phyloP scores from a whole-genome alignment of 2,113 vertebrate species.

The Micronycteris hirsuta region DNA sequence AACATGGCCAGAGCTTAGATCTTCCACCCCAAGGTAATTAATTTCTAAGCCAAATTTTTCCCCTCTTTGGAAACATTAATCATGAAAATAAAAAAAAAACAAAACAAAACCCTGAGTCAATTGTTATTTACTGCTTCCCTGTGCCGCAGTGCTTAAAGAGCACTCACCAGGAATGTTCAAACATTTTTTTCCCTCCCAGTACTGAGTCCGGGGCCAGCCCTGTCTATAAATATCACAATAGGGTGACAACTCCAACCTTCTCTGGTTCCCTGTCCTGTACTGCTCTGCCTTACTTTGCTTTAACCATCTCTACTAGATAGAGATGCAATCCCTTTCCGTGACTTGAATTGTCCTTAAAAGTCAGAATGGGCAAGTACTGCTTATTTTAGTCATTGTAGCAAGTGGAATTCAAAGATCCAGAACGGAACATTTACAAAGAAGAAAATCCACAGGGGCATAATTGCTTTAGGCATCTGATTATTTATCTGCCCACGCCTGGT shows the following conservation, averaged over 20 bases:
- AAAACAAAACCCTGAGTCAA: not conserved
- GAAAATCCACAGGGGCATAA: not conserved
- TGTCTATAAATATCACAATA: slow-evolving; percentile 57
- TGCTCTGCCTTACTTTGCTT: slow-evolving; percentile 31
- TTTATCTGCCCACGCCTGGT: slow-evolving; percentile 56
- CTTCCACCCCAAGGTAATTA: slow-evolving; percentile 48
- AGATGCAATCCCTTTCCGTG: slow-evolving; percentile 58
- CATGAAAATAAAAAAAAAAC: slow-evolving; percentile 28
- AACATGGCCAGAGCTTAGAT: not conserved
- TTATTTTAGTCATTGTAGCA: slow-evolving; percentile 68
- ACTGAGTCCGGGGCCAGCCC: slow-evolving; percentile 2
- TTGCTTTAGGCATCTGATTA: slow-evolving; percentile 34
- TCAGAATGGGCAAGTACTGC: slow-evolving; percentile 26
- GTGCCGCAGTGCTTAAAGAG: slow-evolving; percentile 22
- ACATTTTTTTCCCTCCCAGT: slow-evolving; percentile 54
- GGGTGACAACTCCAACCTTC: slow-evolving; percentile 13
- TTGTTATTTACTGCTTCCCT: slow-evolving; percentile 54
- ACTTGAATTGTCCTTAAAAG: slow-evolving; percentile 65
- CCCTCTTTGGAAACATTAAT: slow-evolving; percentile 36
- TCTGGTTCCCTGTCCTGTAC: slow-evolving; percentile 45
- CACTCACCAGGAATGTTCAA: slow-evolving; percentile 21
- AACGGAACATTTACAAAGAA: slow-evolving; percentile 39
- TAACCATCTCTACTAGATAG: slow-evolving; percentile 60
- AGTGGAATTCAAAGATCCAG: slow-evolving; percentile 62
- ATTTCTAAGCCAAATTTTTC: slow-evolving; percentile 5